Conservation (phyloP, 2,797 vertebrate species). For the Odontamblyopus rebecca region DNA sequence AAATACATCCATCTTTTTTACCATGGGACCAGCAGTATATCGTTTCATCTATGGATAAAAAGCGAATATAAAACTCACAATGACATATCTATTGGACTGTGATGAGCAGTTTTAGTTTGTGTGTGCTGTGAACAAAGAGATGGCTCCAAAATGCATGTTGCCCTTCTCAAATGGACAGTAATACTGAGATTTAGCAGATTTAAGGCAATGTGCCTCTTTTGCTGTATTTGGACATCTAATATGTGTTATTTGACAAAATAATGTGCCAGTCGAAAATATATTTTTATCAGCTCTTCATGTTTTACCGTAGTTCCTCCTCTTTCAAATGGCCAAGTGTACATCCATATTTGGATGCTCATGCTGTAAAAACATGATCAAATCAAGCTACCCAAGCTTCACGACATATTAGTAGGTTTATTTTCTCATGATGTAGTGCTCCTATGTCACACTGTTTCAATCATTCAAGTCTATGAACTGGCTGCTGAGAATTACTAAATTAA, state of each 20-base stretch:
- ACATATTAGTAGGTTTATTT: slow-evolving; percentile 7
- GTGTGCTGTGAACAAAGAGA: slow-evolving; percentile 33
- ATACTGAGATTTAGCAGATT: slow-evolving; percentile 39
- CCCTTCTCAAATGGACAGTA: slow-evolving; percentile 48
- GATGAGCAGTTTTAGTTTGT: slow-evolving; percentile 23
- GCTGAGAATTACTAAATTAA: slow-evolving; percentile 32
- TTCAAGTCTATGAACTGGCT: slow-evolving; percentile 30
- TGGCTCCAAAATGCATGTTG: slow-evolving; percentile 60
- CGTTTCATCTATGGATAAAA: slow-evolving; percentile 29
- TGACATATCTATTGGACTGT: slow-evolving; percentile 23
- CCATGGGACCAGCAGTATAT: slow-evolving; percentile 15
- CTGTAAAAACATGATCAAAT: background rate
- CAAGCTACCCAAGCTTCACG: slow-evolving; percentile 33
- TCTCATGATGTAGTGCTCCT: slow-evolving; percentile 11
- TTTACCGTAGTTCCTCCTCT: slow-evolving; percentile 17
- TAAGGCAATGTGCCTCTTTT: slow-evolving; percentile 51
- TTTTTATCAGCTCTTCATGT: slow-evolving; percentile 7
- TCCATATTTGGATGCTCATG: background rate
- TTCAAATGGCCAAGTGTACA: slow-evolving; percentile 14
- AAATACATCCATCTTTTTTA: slow-evolving; percentile 15
- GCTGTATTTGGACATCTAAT: slow-evolving; percentile 31
- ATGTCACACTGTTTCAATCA: slow-evolving; percentile 19
- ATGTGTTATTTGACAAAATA: slow-evolving; percentile 21
- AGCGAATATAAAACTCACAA: slow-evolving; percentile 24
- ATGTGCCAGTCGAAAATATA: slow-evolving; percentile 29